phyloP scores from a whole-genome alignment of 2,113 vertebrate genomes.

The Paracanthobrama guichenoti region DNA sequence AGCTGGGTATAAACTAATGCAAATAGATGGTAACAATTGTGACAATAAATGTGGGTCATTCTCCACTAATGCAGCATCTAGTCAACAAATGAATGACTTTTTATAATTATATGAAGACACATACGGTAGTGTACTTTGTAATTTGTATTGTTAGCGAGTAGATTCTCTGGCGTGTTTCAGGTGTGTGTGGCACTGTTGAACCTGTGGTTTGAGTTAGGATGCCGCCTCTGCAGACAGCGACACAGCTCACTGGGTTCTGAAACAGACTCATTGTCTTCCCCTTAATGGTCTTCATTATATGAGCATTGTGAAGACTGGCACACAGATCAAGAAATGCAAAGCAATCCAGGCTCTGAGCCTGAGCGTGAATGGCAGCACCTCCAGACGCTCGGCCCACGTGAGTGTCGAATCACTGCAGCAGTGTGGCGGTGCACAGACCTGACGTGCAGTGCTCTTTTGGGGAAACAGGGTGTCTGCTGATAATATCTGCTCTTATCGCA shows the following conservation, averaged over 20 bases:
- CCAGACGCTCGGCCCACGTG: neutral
- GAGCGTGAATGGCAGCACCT: neutral
- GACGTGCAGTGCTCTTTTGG: constrained; percentile 45
- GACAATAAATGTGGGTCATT: too few species aligned
- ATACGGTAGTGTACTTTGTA: too few species aligned
- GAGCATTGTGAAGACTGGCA: neutral
- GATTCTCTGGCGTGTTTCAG: too few species aligned
- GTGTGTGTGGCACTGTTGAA: too few species aligned
- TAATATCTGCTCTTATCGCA: constrained; percentile 73
- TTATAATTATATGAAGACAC: too few species aligned
- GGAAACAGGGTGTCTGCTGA: constrained; percentile 63
- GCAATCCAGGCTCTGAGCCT: neutral
- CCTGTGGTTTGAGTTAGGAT: neutral
- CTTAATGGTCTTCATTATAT: neutral
- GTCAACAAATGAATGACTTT: too few species aligned
- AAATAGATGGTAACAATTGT: too few species aligned
- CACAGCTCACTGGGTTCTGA: neutral
- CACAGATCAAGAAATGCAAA: neutral
- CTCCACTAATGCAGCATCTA: too few species aligned
- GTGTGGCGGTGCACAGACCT: neutral
- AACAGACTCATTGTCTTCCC: neutral
- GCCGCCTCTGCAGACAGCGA: neutral
- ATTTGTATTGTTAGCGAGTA: neutral
- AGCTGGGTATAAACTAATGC: too few species aligned
- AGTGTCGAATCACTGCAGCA: neutral